Percentiles rank a stretch among this genome's conserved stretches.
Evolutionary conservation across 2,113 vertebrate genomes (phyloP).

Genomic region (Atherinomorus stipes): DNA sequence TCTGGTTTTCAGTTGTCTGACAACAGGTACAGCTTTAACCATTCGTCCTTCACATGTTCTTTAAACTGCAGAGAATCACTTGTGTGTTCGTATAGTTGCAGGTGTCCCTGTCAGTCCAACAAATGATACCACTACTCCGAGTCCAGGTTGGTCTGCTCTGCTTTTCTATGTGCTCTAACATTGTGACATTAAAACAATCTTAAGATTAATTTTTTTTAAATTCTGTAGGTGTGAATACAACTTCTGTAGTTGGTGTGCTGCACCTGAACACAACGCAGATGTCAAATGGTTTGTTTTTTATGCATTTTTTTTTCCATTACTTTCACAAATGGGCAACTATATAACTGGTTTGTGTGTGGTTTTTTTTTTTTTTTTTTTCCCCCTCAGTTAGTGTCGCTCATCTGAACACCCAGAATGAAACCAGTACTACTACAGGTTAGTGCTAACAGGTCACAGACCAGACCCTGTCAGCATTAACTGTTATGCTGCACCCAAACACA

Average conservation of each 20-base stretch:
- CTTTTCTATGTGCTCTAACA: not conserved
- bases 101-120: not conserved
- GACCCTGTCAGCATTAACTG: too few relatives aligned
- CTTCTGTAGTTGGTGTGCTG: not conserved
- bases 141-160: not conserved
- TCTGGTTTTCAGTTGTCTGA: conserved; percentile 7
- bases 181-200: too few relatives aligned
- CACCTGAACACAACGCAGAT: not conserved
- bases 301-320: too few relatives aligned
- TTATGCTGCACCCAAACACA: too few relatives aligned
- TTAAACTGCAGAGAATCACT: too few relatives aligned
- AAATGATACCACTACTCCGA: accelerated
- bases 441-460: not conserved
- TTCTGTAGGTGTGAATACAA: not conserved
- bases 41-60: accelerated
- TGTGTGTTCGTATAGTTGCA: conserved; percentile 4
- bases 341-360: too few relatives aligned
- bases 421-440: not conserved
- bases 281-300: not conserved
- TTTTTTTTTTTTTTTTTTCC: not conserved
- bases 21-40: conserved; percentile 25
- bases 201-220: not conserved
- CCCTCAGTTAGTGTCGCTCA: not conserved
- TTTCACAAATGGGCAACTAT: not conserved
- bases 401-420: conserved; percentile 1